These are phyloP conservation scores for Cotesia vestalis DNA, from an alignment of 1,140 invertebrate genomes.

Conservation along the genomic window DNA sequence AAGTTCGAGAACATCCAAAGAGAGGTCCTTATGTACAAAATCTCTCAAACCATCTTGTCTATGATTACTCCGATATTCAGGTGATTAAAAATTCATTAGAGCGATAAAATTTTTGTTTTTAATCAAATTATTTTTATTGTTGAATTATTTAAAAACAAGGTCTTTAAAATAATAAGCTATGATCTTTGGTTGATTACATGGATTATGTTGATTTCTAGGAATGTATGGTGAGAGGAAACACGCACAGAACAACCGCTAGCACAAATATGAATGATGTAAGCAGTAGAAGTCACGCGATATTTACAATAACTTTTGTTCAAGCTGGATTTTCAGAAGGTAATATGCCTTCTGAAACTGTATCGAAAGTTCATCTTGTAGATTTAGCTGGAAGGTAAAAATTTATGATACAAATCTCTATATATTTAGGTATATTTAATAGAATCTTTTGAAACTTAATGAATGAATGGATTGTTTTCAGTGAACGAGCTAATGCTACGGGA, in stretches of 20 bases:
- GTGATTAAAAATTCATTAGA: conserved; percentile 57
- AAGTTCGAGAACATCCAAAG: conserved; percentile 91
- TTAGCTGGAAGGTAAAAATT: conserved; percentile 79
- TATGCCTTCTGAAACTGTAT: conserved; percentile 87
- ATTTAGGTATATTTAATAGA: conserved; percentile 23
- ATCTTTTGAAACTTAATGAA: background rate
- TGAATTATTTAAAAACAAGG: too few species aligned
- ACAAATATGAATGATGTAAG: conserved; percentile 89
- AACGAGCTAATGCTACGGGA: conserved; percentile 85
- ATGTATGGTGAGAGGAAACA: conserved; percentile 81
- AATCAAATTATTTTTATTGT: too few species aligned
- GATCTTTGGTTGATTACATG: conserved; percentile 2
- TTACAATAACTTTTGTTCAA: conserved; percentile 90
- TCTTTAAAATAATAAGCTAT: background rate
- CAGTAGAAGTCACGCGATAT: conserved; percentile 95
- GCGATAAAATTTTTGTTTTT: conserved; percentile 5
- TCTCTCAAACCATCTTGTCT: conserved; percentile 84
- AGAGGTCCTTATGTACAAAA: conserved; percentile 94
- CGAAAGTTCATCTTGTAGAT: conserved; percentile 89
- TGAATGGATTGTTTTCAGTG: conserved; percentile 67
- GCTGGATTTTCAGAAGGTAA: conserved; percentile 81
- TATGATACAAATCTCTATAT: conserved; percentile 20
- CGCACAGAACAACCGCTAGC: conserved; percentile 81
- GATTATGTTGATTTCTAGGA: conserved; percentile 64
- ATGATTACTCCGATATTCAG: conserved; percentile 85